Percentiles rank a stretch among this genome's conserved stretches.
phyloP scores from a whole-genome alignment of 1,140 invertebrate species.

The Tetragonula clypearis region DNA sequence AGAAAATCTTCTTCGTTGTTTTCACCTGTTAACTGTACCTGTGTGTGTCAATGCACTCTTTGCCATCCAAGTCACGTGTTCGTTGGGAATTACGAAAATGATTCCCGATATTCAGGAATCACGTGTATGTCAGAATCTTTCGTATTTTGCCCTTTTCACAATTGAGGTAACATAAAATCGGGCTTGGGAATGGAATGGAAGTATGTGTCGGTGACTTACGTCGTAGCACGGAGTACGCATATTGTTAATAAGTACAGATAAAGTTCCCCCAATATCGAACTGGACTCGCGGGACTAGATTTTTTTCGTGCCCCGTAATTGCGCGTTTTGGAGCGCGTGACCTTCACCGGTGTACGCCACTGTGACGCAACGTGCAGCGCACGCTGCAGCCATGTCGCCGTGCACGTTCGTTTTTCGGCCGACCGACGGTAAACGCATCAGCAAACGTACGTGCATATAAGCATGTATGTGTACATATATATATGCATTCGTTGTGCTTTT shows the following conservation, averaged over 20 bases:
- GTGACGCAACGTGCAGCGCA: slow-evolving; percentile 39
- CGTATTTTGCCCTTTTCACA: not conserved
- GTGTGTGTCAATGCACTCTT: not conserved
- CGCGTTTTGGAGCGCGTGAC: slow-evolving; percentile 31
- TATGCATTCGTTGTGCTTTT: not conserved
- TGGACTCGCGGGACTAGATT: not conserved
- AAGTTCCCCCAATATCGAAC: not conserved
- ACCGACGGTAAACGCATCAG: slow-evolving; percentile 18
- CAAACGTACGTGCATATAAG: not conserved
- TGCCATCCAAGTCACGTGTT: not conserved
- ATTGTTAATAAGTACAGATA: not conserved
- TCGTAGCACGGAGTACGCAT: not conserved
- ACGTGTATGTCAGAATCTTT: not conserved
- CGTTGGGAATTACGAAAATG: not conserved
- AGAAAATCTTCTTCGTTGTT: not conserved
- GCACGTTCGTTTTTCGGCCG: slow-evolving; percentile 37
- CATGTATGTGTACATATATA: not conserved
- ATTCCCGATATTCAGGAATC: not conserved
- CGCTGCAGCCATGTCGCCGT: slow-evolving; percentile 1
- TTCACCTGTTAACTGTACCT: not conserved
- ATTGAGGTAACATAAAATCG: not conserved
- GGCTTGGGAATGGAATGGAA: not conserved
- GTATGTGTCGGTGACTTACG: not conserved
- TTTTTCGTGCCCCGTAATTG: not conserved
- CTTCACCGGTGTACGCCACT: slow-evolving; percentile 7